Evolutionary conservation across 1,140 invertebrate species (phyloP).

Genomic region (Linepithema humile): DNA sequence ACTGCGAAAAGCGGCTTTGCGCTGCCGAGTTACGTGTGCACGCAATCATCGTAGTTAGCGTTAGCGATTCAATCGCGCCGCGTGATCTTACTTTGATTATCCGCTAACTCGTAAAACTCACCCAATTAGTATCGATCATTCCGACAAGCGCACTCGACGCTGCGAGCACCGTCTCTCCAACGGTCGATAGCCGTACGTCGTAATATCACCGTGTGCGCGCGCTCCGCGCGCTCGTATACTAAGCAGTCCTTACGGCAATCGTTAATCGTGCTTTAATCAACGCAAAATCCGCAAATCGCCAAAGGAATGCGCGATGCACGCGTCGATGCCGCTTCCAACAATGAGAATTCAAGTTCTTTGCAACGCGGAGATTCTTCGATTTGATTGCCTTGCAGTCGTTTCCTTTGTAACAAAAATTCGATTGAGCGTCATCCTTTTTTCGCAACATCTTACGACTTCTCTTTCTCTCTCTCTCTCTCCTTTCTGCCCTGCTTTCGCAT

Average conservation of each 20-base stretch:
- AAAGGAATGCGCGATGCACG: slow-evolving; percentile 43
- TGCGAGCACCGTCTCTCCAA: background rate
- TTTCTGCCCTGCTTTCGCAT: background rate
- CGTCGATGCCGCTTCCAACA: slow-evolving; percentile 60
- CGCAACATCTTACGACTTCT: background rate
- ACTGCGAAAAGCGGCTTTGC: background rate
- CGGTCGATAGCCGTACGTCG: background rate
- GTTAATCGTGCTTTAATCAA: slow-evolving; percentile 54
- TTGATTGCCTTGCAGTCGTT: slow-evolving; percentile 23
- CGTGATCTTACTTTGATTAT: slow-evolving; percentile 52
- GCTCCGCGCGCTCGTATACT: background rate
- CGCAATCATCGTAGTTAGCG: slow-evolving; percentile 42
- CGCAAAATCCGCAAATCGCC: slow-evolving; percentile 28
- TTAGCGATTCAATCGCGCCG: slow-evolving; percentile 34
- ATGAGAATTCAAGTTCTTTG: slow-evolving; percentile 71
- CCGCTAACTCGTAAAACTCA: slow-evolving; percentile 43
- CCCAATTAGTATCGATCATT: slow-evolving; percentile 17
- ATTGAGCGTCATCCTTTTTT: background rate
- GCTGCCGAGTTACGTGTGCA: background rate
- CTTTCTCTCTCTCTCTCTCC: background rate
- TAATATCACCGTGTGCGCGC: background rate
- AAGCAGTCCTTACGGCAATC: background rate
- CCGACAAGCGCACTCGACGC: background rate
- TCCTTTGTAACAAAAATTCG: background rate
- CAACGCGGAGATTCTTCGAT: slow-evolving; percentile 27